These are phyloP conservation scores for Agrochola lota DNA, from an alignment of 2,888 invertebrate species.

Conservation along the genomic window DNA sequence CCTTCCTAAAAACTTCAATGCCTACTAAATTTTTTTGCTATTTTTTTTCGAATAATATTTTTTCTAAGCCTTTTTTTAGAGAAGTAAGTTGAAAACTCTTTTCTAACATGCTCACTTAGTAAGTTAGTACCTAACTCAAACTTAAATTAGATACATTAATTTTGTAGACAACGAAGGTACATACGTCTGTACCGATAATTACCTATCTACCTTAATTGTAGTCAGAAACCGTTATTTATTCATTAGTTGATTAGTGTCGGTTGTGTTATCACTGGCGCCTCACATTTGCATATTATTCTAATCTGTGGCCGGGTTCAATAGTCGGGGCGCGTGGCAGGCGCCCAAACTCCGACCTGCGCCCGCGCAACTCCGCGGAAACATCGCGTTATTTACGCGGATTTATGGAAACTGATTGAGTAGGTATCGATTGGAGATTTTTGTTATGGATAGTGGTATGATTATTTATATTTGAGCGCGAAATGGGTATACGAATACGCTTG, in stretches of 20 bases:
- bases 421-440: constrained; percentile 15
- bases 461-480: not conserved
- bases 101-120: not conserved
- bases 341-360: constrained; percentile 62
- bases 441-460: not conserved
- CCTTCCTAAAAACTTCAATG: not conserved
- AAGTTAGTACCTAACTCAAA: not conserved
- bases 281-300: constrained; percentile 68
- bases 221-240: constrained; percentile 31
- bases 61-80: not conserved
- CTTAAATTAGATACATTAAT: not conserved
- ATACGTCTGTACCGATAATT: not conserved
- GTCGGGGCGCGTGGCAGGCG: constrained; percentile 79
- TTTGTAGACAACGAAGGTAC: not conserved
- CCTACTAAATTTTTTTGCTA: not conserved
- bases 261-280: constrained; percentile 42
- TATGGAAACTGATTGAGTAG: constrained; percentile 26
- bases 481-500: not conserved
- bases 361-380: constrained; percentile 54
- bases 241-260: constrained; percentile 35
- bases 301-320: constrained; percentile 78
- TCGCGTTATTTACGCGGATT: constrained; percentile 40
- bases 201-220: not conserved
- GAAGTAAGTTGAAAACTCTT: not conserved
- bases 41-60: not conserved